Evolutionary conservation across 2,113 vertebrate species (phyloP), one percentile per base, ranked within the genome.

Genomic region (Psettodes erumei): DNA sequence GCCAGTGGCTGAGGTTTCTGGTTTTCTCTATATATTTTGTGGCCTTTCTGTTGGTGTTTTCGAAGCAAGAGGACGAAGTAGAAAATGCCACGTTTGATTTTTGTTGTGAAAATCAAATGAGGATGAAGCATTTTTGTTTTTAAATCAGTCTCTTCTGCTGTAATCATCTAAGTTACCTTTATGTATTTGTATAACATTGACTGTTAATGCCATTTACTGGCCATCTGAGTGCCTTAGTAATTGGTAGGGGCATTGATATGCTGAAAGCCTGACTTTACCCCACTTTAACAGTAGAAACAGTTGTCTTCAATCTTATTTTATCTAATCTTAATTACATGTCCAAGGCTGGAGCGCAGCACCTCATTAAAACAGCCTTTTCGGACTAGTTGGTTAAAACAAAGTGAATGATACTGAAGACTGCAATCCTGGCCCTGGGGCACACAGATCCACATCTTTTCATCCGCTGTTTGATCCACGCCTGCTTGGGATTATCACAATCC

Each of bases 401-500:
- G 78, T 50, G 54, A 84, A 75, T 63, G 51, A 85, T 68, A 55
- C 37, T 65, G 55, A 78, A 79, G 73, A 32, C 77, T 69, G 54
- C 48, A 79, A 84, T 86, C 79, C 59, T 43, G 23, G 71, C 75
- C 61, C 68, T 12, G 66, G 82, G 79, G 83, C 81, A 69, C 33
- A 53, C 45, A 77, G 79, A 92, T 92, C 77, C 71, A 38, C 78
- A 38, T 76, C 76, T 84, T 86, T 80, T 83, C 79, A 90, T 83
- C 83, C 66, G 53, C 51, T 4, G 80, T 92, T 92, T 93, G 83
- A 93, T 93, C 82, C 81, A 65, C 21, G 51, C 75, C 90, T 89
- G 77, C 75, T 82, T 43, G 43, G 87, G 91, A 93, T 93, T 91
- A 93, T 79, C 73, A 69, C 72, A 88, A 92, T 87, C 87, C 89